Base-by-base conservation (phyloP, 2,888 invertebrate species). In the Boloria euphrosyne region DNA sequence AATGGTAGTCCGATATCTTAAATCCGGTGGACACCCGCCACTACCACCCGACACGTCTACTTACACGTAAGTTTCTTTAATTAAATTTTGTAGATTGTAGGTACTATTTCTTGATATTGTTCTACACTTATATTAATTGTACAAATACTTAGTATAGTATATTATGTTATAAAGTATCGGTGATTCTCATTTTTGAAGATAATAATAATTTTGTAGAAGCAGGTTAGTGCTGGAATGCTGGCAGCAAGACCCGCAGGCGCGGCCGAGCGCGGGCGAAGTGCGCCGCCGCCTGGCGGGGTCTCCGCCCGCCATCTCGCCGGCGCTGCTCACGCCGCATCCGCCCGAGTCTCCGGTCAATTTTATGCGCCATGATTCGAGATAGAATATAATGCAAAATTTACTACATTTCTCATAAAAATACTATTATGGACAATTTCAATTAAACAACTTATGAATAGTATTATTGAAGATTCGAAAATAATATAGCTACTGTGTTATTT, bases 151-250 rank as follows among this genome's bases (percentile, higher is more conserved):
- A n/a, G n/a, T n/a, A n/a, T n/a, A n/a, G n/a, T n/a, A 50, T 17
- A 7, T 16, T 5, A 47, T 10, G 2, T 50, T 4, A 22, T 13
- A 22, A 18, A 49, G 17, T 17, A 22, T 22, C 4, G 27, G 22
- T 27, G 27, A 16, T 13, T 58, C n/a, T 47, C 18, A 18, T 16
- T 18, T 17, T 31, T 44, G 27, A 17, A 49, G 18, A 31, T 60
- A 17, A 49, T 55, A 18, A 10, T 53, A 13, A 22, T 47, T 22
- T 66, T 69, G 16, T 74, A 80, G 78, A 93, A 94, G 82, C 89
- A 91, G 70, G 82, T 63, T 97, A 66, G 92, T 96, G 74, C 93
- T 93, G 73, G 93, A 95, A n/a, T 97, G 98, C 80, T 97, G 97
- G 97, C 93, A 93, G 58, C 90, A 90, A 66, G 94, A 95, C 54